Evolutionary conservation across 2,797 vertebrate species (phyloP).

Genomic region (Chaenodraco wilsoni): DNA sequence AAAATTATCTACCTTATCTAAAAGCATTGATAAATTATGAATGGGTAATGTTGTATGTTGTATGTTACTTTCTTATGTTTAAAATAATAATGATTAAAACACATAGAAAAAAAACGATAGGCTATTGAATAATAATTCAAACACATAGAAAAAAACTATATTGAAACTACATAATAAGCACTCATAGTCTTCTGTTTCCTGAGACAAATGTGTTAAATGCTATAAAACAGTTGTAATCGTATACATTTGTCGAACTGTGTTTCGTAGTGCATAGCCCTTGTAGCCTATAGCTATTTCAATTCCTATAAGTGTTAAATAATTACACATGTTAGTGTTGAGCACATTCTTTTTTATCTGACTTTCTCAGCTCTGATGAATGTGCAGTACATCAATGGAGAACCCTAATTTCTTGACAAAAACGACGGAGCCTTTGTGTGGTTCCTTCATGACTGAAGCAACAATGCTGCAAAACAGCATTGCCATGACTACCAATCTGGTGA

Average conservation of each 20-base stretch:
- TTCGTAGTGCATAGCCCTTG: too few relatives aligned
- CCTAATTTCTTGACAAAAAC: background rate
- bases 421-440: constrained; percentile 20
- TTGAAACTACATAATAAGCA: background rate
- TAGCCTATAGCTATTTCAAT: too few relatives aligned
- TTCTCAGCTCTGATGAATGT: background rate
- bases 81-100: background rate
- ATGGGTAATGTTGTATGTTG: background rate
- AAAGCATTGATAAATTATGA: background rate
- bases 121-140: background rate
- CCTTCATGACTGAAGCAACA: constrained; percentile 26
- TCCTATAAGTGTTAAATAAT: too few relatives aligned
- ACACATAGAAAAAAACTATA: too few relatives aligned
- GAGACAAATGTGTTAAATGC: background rate
- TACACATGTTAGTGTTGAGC: too few relatives aligned
- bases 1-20: background rate
- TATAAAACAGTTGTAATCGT: background rate
- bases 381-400: background rate
- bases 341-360: background rate
- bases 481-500: constrained; percentile 48
- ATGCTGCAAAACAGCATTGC: constrained; percentile 50
- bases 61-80: background rate
- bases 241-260: too few relatives aligned
- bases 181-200: background rate
- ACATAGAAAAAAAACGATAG: too few relatives aligned